Evolutionary conservation across 2,797 vertebrate species (phyloP).

Genomic region (Fratercula arctica): DNA sequence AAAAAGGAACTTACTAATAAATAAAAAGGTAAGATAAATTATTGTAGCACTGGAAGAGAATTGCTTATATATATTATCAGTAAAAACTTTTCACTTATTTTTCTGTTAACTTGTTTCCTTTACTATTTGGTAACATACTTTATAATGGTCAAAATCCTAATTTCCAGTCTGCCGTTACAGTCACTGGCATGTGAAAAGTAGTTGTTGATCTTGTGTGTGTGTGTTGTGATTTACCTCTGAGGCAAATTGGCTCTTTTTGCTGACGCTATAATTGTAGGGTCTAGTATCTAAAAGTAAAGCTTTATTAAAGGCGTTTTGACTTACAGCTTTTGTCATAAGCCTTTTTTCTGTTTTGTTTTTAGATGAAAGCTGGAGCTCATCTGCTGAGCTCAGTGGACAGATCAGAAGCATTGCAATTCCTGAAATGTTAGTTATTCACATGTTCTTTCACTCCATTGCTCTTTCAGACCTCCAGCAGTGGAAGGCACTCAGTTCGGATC

Average conservation of each 20-base stretch:
- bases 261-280: not conserved
- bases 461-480: constrained; percentile 89
- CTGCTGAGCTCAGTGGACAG: not conserved
- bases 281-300: not conserved
- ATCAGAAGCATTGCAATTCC: not conserved
- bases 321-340: fast-evolving
- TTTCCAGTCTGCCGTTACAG: not conserved
- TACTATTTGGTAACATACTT: not conserved
- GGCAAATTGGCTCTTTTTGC: not conserved
- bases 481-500: constrained; percentile 94
- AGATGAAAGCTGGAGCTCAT: not conserved
- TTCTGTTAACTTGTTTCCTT: not conserved
- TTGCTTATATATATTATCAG: not conserved
- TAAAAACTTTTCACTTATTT: not conserved
- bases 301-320: not conserved
- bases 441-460: not conserved
- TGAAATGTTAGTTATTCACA: not conserved
- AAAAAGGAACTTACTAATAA: not conserved
- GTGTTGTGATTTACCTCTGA: not conserved
- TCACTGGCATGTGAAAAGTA: not conserved
- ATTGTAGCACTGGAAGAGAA: not conserved
- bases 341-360: not conserved
- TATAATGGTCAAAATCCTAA: not conserved
- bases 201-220: not conserved
- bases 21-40: not conserved